Evolutionary conservation across 2,113 vertebrate genomes (phyloP), one percentile per base, ranked within the genome.

Genomic region (Neotoma lepida): DNA sequence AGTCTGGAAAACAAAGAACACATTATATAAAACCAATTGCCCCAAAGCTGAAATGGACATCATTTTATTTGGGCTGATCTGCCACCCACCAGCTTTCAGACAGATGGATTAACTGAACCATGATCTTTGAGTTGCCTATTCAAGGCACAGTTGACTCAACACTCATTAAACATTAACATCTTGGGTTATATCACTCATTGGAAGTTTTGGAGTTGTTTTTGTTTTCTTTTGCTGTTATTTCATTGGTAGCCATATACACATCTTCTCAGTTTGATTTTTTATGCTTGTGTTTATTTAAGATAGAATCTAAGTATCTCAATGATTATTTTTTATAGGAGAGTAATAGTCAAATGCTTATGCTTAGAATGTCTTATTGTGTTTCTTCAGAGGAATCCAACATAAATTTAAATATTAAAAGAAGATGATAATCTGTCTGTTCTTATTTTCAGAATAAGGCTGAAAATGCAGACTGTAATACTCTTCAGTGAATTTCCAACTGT

Each of bases 371-470:
- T 88, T 91, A n/a, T 51, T 10, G 5, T 70, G 20, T 41, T 80
- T 91, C 49, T 58, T 85, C 13, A 56, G 2, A 39, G 22, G 7
- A 88, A 41, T 13, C 2, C 10, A 76, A 9, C 80, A 26, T 51
- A 30, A 58, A 90, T 88, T 64, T 86, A 66, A 88, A 74, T 90
- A 71, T 15, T 88, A 13, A 93, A 81, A 35, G 30, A 10, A 3
- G 15, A 39, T 58, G 18, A 74, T 88, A 88, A 78, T 51, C 49
- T 76, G 10, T 12, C 0, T 46, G 41, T 7, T 4, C 13, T 81
- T 66, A 24, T 56, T 88, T 90, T 68, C 22, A 70, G 12, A 0
- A 56, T 84, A 66, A 61, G 86, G 58, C 35, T 46, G 0, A 10
- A 86, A 28, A 24, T 4, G 28, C 86, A 51, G 22, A 58, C 2